Conservation (phyloP, 1,140 invertebrate genomes). For the Pantala flavescens region DNA sequence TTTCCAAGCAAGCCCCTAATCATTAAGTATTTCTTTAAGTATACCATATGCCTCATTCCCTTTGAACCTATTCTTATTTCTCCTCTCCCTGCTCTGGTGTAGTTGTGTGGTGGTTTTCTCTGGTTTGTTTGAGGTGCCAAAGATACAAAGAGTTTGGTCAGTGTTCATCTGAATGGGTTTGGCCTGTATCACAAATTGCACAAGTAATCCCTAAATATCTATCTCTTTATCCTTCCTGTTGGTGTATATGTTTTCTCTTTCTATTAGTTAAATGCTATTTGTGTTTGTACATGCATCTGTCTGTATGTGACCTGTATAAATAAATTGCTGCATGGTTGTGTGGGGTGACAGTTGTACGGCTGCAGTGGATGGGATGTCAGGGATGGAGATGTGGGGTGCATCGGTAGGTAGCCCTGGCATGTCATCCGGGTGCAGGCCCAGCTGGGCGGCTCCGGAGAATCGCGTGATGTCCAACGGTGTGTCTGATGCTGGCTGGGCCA, state of each 20-base stretch:
- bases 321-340: conserved; percentile 1
- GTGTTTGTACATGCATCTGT: conserved; percentile 11
- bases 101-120: conserved; percentile 21
- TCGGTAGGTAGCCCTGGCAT: conserved; percentile 1
- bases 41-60: conserved; percentile 27
- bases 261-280: neutral
- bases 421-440: conserved; percentile 1
- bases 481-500: conserved; percentile 11
- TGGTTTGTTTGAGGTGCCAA: conserved; percentile 3
- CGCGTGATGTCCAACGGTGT: neutral
- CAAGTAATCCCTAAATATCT: neutral
- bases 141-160: neutral
- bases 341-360: neutral
- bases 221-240: neutral
- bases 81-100: conserved; percentile 25
- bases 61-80: conserved; percentile 14
- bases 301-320: conserved; percentile 9
- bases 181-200: neutral
- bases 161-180: neutral
- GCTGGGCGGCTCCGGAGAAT: conserved; percentile 5
- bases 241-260: neutral
- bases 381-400: neutral
- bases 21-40: conserved; percentile 29
- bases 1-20: neutral
- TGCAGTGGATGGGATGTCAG: neutral